Evolutionary conservation across 2,888 invertebrate genomes (phyloP), one percentile per base, ranked within the genome.

Genomic region (Cabera pusaria): DNA sequence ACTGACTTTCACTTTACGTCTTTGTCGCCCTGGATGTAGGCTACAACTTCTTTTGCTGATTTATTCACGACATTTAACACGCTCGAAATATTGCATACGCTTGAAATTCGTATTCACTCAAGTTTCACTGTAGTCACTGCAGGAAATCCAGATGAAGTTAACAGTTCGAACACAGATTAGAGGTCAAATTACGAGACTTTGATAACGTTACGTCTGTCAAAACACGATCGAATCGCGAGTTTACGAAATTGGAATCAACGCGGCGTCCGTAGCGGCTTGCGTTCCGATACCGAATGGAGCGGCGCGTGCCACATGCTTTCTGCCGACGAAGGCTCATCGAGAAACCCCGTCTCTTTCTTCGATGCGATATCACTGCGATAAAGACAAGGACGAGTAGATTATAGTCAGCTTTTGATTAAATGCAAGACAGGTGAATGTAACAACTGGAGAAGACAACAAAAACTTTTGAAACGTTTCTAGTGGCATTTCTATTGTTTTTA

Each of bases 271-370:
- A 52, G 66, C 52, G 64, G 54, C 44, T 64, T 60, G 54, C 76
- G 80, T 69, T 82, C 80, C 68, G 59, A 75, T 75, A 79, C 84
- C 79, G 87, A 87, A 86, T 88, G 84, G 73, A 72, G 69, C 67
- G 76, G 78, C 87, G 85, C 87, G 86, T 86, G 86, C 84, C 84
- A 79, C 80, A 83, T 77, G 83, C 68, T 75, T 49, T 54, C 58
- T 63, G 59, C 68, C 61, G 63, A 51, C 50, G 52, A 51, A 65
- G 61, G 60, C 62, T 62, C 58, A 54, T 53, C 56, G 46, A 68
- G 68, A 64, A 66, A 47, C 59, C 52, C 71, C 52, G 68, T 86
- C 87, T 74, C 86, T 85, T 74, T 87, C 82, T 75, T 72, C 18
- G 25, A 33, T 42, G 47, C 48, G 44, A 55, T 56, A 57, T 54